A percentile compares a stretch with the other conserved stretches of the same genome.
Evolutionary conservation across 2,888 invertebrate genomes (phyloP).

Genomic region (Spialia ferax): DNA sequence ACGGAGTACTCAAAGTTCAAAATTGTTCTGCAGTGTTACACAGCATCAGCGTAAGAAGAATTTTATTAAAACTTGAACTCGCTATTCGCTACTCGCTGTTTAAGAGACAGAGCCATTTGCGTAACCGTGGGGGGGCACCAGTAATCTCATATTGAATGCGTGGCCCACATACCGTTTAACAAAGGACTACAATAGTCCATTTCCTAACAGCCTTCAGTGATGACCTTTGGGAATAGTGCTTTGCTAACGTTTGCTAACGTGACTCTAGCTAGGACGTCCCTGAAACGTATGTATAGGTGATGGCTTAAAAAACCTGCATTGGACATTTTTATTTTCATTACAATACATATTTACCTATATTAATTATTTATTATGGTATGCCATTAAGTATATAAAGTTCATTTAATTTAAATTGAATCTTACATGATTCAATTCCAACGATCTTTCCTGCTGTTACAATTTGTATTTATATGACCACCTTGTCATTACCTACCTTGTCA

Average conservation of each 20-base stretch:
- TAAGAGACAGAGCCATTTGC: slow-evolving; percentile 42
- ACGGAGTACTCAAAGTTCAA: too few relatives aligned
- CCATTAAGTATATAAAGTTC: too few relatives aligned
- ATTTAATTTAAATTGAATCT: too few relatives aligned
- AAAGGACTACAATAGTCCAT: slow-evolving; percentile 66
- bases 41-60: not conserved
- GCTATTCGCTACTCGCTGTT: not conserved
- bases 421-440: too few relatives aligned
- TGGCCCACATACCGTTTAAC: slow-evolving; percentile 61
- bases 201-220: slow-evolving; percentile 64
- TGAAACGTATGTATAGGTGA: slow-evolving; percentile 5
- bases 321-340: not conserved
- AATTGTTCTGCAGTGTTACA: too few relatives aligned
- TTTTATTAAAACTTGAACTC: not conserved
- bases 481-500: too few relatives aligned
- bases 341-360: not conserved
- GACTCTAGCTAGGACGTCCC: not conserved
- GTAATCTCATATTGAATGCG: slow-evolving; percentile 48
- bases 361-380: too few relatives aligned
- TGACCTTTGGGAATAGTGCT: slow-evolving; percentile 33
- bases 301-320: not conserved
- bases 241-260: slow-evolving; percentile 18
- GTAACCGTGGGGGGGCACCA: slow-evolving; percentile 53
- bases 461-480: too few relatives aligned
- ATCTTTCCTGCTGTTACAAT: too few relatives aligned